Percentiles rank a stretch among this genome's conserved stretches.
phyloP scores from a whole-genome alignment of 2,113 vertebrate species.

The Chloebia gouldiae region DNA sequence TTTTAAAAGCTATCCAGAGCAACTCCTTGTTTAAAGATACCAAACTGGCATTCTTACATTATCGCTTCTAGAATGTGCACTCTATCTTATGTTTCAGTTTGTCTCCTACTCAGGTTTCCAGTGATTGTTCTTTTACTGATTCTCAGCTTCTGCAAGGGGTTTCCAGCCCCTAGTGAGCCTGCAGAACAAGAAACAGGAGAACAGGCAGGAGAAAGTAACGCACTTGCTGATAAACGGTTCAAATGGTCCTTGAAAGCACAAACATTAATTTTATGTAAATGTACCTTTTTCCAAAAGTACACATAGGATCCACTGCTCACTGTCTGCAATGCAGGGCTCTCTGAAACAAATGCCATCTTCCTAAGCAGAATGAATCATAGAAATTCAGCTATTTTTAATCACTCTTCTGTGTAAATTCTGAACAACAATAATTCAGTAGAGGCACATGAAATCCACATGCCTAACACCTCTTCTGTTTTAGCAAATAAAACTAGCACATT shows the following conservation, averaged over 20 bases:
- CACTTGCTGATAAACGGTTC: neutral
- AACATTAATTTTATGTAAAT: neutral
- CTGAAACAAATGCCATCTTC: conserved; percentile 60
- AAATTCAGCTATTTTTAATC: conserved; percentile 66
- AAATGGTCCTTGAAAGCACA: neutral
- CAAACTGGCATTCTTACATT: neutral
- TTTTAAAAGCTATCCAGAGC: neutral
- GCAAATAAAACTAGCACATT: neutral
- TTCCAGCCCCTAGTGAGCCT: conserved; percentile 75
- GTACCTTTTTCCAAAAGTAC: conserved; percentile 71
- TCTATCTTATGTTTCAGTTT: conserved; percentile 68
- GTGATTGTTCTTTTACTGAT: conserved; percentile 61
- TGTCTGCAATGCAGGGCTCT: conserved; percentile 59
- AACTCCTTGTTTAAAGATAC: neutral
- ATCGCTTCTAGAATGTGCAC: conserved; percentile 48
- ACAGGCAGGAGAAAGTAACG: neutral
- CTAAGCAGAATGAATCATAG: conserved; percentile 58
- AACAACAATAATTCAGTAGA: neutral
- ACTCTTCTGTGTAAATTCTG: conserved; percentile 68
- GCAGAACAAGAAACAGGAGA: neutral
- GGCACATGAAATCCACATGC: neutral
- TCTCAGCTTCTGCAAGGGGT: conserved; percentile 74
- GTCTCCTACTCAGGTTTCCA: conserved; percentile 65
- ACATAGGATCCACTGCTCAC: conserved; percentile 58
- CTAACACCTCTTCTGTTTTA: neutral